Base-by-base conservation (phyloP, 2,797 vertebrate species). In the Dermochelys coriacea region DNA sequence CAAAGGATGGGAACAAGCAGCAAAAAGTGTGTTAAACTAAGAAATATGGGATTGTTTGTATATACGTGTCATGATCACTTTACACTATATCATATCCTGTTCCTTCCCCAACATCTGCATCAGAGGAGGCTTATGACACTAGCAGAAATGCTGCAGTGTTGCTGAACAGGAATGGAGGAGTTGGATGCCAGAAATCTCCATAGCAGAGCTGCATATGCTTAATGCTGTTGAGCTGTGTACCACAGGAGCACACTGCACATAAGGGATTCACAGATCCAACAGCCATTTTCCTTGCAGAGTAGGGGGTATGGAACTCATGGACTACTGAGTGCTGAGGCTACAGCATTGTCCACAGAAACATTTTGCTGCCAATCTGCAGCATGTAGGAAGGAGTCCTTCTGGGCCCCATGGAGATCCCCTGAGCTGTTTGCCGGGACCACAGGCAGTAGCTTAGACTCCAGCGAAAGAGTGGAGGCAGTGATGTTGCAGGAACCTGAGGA, bases 241-340 rank as follows among this genome's bases (percentile, higher is more conserved):
- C 54, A 27, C 12, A 59, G 29, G 12, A 59, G 29, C 27, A 59
- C 12, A 31, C 27, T 31, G 29, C 57, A 29, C 31, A 5, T 29
- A 59, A 80, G n/a, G 83, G 2, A 1, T 55, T 71, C 12, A 57
- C 23, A 27, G 16, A n/a, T 37, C 1, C 1, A 1, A 12, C 31
- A 27, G 15, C 8, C 0, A 49, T 49, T 68, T 91, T 77, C 1
- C 2, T 82, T 41, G 14, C 25, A 80, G 21, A 49, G 88, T 41
- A 74, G 27, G 15, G 41, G 4, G 1, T 27, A 77, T 23, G 61
- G 12, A 80, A 81, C 29, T 84, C 11, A 29, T 6, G 21, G 21
- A 41, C 47, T 86, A 12, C 25, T 12, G 11, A 29, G 19, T 51
- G 52, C 7, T 54, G 9, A 6, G 21, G 14, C 15, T 79, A 47